These are phyloP conservation scores for Thripadectes ignobilis DNA, from an alignment of 2,797 vertebrate species.

Conservation along the genomic window DNA sequence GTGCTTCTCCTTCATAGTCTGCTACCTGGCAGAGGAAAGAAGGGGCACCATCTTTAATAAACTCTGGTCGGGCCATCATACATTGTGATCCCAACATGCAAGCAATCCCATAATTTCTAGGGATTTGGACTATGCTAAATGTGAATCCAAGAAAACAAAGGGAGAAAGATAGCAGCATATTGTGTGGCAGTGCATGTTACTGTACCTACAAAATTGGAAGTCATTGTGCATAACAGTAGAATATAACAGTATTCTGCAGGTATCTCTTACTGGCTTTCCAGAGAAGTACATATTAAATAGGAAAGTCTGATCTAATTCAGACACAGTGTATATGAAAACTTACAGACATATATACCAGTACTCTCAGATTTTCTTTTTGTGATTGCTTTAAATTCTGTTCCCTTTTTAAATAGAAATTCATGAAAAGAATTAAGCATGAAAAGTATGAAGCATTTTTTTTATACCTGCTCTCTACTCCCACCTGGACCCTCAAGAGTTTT, in stretches of 20 bases:
- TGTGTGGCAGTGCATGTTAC: background rate
- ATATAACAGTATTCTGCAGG: background rate
- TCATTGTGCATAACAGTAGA: background rate
- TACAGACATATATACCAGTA: background rate
- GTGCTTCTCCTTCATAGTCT: background rate
- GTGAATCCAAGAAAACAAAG: background rate
- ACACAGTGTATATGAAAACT: background rate
- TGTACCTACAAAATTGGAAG: background rate
- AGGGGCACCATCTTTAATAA: background rate
- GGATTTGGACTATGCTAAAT: background rate
- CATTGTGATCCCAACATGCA: background rate
- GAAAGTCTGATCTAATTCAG: background rate
- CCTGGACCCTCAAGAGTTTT: background rate
- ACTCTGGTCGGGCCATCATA: background rate
- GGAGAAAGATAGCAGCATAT: background rate
- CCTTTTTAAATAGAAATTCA: background rate
- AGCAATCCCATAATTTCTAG: background rate
- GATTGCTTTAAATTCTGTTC: background rate
- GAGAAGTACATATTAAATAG: background rate
- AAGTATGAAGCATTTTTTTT: background rate
- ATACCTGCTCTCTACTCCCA: background rate
- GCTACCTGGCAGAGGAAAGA: background rate
- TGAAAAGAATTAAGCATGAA: background rate
- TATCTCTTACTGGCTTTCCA: background rate
- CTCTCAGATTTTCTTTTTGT: background rate